phyloP scores from a whole-genome alignment of 2,113 vertebrate genomes.

The rabbit (Oryctolagus cuniculus) region DNA sequence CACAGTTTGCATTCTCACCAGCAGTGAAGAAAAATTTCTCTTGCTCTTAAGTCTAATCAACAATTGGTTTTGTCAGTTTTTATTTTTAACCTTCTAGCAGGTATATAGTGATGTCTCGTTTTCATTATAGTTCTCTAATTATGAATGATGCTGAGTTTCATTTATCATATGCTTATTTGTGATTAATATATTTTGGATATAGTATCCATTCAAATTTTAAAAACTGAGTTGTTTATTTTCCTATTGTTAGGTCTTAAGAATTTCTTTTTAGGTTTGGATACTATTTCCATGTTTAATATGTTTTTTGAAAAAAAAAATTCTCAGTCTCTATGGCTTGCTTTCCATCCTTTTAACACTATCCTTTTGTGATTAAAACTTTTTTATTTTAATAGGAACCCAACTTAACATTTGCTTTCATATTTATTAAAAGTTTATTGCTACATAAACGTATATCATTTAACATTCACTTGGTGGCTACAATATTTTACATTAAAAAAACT shows the following conservation, averaged over 20 bases:
- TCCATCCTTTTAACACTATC: not conserved
- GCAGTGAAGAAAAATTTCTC: not conserved
- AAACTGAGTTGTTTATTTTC: not conserved
- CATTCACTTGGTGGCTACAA: not conserved
- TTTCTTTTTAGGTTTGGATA: not conserved
- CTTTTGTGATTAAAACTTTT: not conserved
- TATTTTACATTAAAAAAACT: not conserved
- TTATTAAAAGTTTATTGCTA: not conserved
- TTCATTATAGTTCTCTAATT: not conserved
- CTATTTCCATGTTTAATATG: not conserved
- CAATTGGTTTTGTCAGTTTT: not conserved
- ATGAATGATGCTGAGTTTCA: not conserved
- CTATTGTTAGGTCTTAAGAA: not conserved
- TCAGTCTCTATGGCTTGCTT: not conserved
- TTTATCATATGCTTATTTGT: not conserved
- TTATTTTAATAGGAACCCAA: not conserved
- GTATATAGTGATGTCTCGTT: not conserved
- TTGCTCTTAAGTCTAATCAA: not conserved
- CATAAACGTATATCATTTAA: not conserved
- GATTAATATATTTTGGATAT: not conserved
- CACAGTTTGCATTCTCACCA: not conserved
- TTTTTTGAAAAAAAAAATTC: conserved; percentile 27
- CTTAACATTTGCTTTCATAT: not conserved
- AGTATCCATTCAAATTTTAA: not conserved
- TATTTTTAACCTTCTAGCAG: not conserved